Evolutionary conservation across 1,140 invertebrate genomes (phyloP).

Genomic region (Aphidius gifuensis): DNA sequence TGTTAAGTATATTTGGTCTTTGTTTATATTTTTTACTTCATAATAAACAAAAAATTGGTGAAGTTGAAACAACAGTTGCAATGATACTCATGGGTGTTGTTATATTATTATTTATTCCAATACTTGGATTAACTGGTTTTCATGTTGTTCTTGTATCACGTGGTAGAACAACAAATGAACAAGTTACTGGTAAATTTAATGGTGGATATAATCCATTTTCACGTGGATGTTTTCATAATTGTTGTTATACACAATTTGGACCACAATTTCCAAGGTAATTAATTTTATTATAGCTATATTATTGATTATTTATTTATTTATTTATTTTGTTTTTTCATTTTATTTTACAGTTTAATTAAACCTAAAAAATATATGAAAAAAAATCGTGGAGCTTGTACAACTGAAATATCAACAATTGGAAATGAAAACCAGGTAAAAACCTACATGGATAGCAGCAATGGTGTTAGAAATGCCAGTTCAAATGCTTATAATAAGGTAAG

Average conservation of each 20-base stretch:
- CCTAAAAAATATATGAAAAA: conserved; percentile 55
- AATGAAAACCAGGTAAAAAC: conserved; percentile 86
- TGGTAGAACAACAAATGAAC: conserved; percentile 99
- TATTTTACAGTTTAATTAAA: conserved; percentile 49
- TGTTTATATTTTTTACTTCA: conserved; percentile 89
- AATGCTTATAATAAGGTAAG: conserved; percentile 91
- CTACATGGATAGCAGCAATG: conserved; percentile 94
- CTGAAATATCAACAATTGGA: conserved; percentile 55
- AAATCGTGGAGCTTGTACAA: conserved; percentile 50
- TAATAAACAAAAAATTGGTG: conserved; percentile 75
- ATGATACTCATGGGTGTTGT: conserved; percentile 92
- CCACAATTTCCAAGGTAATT: conserved; percentile 92
- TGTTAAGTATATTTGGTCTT: conserved; percentile 93
- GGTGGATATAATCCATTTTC: conserved; percentile 97
- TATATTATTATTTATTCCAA: conserved; percentile 88
- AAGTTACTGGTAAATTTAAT: conserved; percentile 98
- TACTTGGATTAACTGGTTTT: conserved; percentile 95
- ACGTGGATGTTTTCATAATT: conserved; percentile 88
- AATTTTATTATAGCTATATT: conserved; percentile 18
- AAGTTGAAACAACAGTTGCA: conserved; percentile 81
- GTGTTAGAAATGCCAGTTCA: conserved; percentile 74
- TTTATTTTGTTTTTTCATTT: neutral
- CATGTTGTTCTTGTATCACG: conserved; percentile 94
- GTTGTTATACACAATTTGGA: conserved; percentile 92
- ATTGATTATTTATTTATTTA: neutral